Conservation (phyloP, 1,140 invertebrate species). For the Danaus melanippus region DNA sequence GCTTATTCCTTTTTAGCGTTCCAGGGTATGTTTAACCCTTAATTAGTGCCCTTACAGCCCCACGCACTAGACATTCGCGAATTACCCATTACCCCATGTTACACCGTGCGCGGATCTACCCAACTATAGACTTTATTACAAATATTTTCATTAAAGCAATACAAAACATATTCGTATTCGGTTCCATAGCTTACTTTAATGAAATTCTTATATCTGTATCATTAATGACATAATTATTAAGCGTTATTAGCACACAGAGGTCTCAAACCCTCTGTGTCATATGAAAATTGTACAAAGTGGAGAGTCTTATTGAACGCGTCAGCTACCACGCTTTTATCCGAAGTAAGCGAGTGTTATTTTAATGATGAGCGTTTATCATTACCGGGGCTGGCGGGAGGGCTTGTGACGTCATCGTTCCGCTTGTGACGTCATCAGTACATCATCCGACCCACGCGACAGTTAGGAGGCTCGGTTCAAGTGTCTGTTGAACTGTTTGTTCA, state of each 20-base stretch:
- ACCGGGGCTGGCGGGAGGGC: conserved; percentile 51
- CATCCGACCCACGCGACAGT: conserved; percentile 44
- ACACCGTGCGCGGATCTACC: conserved; percentile 13
- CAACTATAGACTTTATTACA: conserved; percentile 12
- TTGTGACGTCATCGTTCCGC: conserved; percentile 33
- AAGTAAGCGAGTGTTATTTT: conserved; percentile 59
- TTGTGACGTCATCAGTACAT: conserved; percentile 42
- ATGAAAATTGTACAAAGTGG: conserved; percentile 46
- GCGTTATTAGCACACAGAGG: too few species aligned
- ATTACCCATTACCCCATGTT: conserved; percentile 1
- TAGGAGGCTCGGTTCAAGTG: conserved; percentile 42
- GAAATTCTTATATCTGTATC: too few species aligned
- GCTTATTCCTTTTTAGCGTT: too few species aligned
- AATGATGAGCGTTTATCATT: conserved; percentile 69
- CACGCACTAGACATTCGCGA: conserved; percentile 9
- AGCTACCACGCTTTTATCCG: conserved; percentile 51
- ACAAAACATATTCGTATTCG: conserved; percentile 3
- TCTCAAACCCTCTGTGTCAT: conserved; percentile 21
- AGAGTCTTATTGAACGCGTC: conserved; percentile 49
- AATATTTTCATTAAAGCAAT: not conserved
- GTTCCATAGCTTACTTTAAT: too few species aligned
- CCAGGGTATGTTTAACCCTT: conserved; percentile 5
- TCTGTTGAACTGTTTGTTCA: conserved; percentile 38
- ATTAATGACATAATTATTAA: too few species aligned
- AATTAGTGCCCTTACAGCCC: conserved; percentile 32